Conservation (phyloP, 2,888 invertebrate species). For the Thalpophila matura region DNA sequence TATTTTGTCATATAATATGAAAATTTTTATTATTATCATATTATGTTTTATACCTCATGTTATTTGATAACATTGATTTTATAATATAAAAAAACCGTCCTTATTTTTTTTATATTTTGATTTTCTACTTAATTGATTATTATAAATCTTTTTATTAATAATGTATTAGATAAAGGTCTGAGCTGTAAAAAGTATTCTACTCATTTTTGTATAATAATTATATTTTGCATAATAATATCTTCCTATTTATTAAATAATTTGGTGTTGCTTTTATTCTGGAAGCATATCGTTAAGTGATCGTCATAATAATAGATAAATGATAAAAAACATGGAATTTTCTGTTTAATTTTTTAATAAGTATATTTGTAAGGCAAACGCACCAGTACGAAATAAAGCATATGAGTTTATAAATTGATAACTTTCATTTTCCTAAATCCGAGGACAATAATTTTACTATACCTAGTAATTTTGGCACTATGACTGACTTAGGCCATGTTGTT, state of each 20-base stretch:
- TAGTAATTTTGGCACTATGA: too few species aligned
- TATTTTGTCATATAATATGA: not conserved
- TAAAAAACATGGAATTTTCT: constrained; percentile 69
- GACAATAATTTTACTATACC: too few species aligned
- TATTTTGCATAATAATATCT: constrained; percentile 64
- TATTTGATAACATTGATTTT: not conserved
- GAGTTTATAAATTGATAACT: constrained; percentile 80
- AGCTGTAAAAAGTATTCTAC: constrained; percentile 62
- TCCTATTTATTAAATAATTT: constrained; percentile 73
- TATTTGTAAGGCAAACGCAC: constrained; percentile 89
- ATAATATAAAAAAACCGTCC: not conserved
- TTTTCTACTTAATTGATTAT: constrained; percentile 4
- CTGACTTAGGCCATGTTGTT: too few species aligned
- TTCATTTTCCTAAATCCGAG: constrained; percentile 28
- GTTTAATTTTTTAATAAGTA: constrained; percentile 86
- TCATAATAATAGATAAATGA: constrained; percentile 78
- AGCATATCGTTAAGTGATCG: constrained; percentile 87
- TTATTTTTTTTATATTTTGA: not conserved
- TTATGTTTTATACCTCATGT: too few species aligned
- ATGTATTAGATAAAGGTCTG: constrained; percentile 62
- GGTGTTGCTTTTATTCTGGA: constrained; percentile 77
- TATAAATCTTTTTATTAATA: constrained; percentile 12
- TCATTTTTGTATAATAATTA: constrained; percentile 60
- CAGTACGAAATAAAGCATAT: constrained; percentile 91
- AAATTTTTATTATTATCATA: not conserved